Evolutionary conservation across 2,797 vertebrate genomes (phyloP), one percentile per base, ranked within the genome.

Genomic region (Protosalanx chinensis): DNA sequence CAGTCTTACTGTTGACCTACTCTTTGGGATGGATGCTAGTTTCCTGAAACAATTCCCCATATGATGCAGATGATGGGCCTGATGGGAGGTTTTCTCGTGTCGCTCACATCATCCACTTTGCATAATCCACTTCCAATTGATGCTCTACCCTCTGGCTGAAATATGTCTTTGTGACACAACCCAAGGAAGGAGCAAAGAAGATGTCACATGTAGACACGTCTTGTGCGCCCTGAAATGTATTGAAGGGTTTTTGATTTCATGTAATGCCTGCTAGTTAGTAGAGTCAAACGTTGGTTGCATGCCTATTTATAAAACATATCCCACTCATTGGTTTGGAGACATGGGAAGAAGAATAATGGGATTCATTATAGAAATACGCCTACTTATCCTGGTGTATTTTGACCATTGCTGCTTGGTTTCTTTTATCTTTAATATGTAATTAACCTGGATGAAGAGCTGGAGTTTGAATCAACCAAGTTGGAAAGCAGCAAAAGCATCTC

Each of bases 391-490:
- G 61, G 68, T 76, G 72, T 71, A 72, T 73, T 75, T 81, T 85
- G 75, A 84, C 83, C 70, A 69, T 82, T 73, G 78, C 72, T 67
- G 65, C 33, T 51, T 70, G 71, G 60, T 71, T 76, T 76, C 82
- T 78, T 85, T 79, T 81, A 87, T 84, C 74, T 86, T 84, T 77
- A 85, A 88, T 81, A 88, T 77, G 81, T 85, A 82, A 86, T 89
- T 86, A 85, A 88, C 85, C 79, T 83, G 77, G 67, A 74, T 81
- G 72, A 81, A 85, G 76, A 79, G 76, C 64, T 76, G 29, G 53
- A 75, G 79, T 73, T 68, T 66, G 74, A 78, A 79, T 74, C 72
- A 56, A 72, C 58, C 57, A 69, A 84, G 85, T 86, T 83, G 77
- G 77, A 65, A 84, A 87, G 51, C 6, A 83, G 67, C 29, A n/a